A percentile compares a stretch with the other conserved stretches of the same genome.
Conservation (phyloP, 1,140 invertebrate species). For the Drosophila pachea region DNA sequence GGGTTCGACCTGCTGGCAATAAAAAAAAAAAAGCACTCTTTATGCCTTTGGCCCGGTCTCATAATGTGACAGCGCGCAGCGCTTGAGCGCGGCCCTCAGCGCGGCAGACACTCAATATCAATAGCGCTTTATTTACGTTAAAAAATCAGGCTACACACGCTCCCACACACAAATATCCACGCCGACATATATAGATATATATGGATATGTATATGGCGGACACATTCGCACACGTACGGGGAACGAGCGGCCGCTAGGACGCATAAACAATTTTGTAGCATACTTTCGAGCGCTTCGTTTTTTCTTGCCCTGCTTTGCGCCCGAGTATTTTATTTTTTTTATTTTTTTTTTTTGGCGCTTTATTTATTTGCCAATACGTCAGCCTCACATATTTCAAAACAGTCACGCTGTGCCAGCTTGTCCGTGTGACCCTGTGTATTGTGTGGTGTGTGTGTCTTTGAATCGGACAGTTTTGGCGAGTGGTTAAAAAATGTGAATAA, state of each 20-base stretch:
- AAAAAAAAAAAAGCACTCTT: conserved; percentile 65
- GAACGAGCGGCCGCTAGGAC: background rate
- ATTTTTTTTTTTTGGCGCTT: conserved; percentile 29
- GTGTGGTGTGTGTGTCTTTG: conserved; percentile 45
- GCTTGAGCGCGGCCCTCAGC: background rate
- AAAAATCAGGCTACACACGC: conserved; percentile 30
- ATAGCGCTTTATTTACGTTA: conserved; percentile 67
- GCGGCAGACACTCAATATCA: conserved; percentile 53
- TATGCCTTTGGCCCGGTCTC: conserved; percentile 44
- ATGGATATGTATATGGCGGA: too few species aligned
- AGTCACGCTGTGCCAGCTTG: background rate
- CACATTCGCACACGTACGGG: background rate
- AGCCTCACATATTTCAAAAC: conserved; percentile 30
- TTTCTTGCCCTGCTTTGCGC: conserved; percentile 1
- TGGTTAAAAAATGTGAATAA: conserved; percentile 33
- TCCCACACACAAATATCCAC: conserved; percentile 7
- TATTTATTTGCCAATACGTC: conserved; percentile 48
- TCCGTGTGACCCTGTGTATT: conserved; percentile 24
- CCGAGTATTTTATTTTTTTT: conserved; percentile 26
- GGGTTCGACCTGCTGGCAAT: conserved; percentile 50
- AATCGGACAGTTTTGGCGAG: conserved; percentile 58
- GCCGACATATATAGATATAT: too few species aligned
- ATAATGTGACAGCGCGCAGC: conserved; percentile 60
- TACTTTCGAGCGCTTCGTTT: conserved; percentile 49
- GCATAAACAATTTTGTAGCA: conserved; percentile 26